Base-by-base conservation (phyloP, 2,888 invertebrate species). In the Leptopilina myrica region DNA sequence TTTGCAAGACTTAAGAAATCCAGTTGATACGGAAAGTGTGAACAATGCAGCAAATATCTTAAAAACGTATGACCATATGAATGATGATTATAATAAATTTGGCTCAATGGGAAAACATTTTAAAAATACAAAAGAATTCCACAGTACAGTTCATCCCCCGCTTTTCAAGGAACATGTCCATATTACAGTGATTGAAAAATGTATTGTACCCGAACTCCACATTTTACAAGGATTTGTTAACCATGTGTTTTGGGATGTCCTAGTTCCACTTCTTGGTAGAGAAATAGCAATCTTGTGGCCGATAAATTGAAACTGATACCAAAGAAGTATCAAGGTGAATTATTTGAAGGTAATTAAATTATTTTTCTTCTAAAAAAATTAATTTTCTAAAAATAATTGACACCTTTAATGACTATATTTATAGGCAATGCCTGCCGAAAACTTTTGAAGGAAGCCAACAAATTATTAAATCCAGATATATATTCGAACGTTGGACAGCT, bases 381-480 rank as follows among this genome's bases (percentile, higher is more conserved):
- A 12, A 56, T 4, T 56, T 56, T 56, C 56, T 5, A 56, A 56
- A 56, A 56, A 56, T 7, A 46, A 46, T 56, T 56, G 12, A 56
- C 12, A 56, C 9, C n/a, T 56, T 9, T 56, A 56, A 56, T 56
- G 7, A 11, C 4, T 14, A 56, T 59, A 59, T 59, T 59, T 59
- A 4, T 6, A 59, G 59, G 59, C 7, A 59, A 59, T 59, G 59
- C 59, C n/a, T 59, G 59, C 7, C 2, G 59, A n/a, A 59, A 59
- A 7, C 59, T 59, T 59, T 59, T 59, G 59, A 59, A 59, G n/a
- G 59, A 59, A 59, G 59, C 59, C 3, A n/a, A 59, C 59, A 59
- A 59, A 59, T 59, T 59, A 59, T 59, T 66, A 66, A 12, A 66
- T 66, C 66, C 40, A 66, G 33, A 20, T 26, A 66, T 66, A 26